Percentiles rank a stretch among this genome's conserved stretches.
These are phyloP conservation scores for Oreortyx pictus DNA, from an alignment of 2,797 vertebrate species.

Conservation along the genomic window DNA sequence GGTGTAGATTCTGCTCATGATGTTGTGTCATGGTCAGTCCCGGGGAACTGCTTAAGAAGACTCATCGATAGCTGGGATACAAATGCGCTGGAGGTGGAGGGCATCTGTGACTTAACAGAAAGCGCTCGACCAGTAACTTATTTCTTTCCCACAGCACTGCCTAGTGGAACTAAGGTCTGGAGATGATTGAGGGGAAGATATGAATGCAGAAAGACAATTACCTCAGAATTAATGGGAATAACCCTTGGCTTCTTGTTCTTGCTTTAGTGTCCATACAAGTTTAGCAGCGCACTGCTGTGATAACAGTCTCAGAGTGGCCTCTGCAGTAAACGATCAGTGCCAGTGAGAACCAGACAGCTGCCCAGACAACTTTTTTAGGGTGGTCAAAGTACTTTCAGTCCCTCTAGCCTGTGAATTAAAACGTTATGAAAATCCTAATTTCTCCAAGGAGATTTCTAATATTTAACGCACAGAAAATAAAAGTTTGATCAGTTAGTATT, in stretches of 20 bases:
- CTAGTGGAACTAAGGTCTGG: conserved; percentile 60
- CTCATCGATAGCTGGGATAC: background rate
- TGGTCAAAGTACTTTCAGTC: background rate
- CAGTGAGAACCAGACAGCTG: background rate
- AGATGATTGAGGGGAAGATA: background rate
- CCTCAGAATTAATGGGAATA: background rate
- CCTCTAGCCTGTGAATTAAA: background rate
- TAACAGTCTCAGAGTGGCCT: background rate
- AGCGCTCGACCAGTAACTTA: background rate
- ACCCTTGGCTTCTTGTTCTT: background rate
- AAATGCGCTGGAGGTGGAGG: background rate
- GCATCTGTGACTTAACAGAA: background rate
- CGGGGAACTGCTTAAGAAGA: background rate
- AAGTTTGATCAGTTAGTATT: background rate
- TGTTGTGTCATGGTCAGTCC: background rate
- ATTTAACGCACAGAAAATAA: background rate
- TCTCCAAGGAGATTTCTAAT: background rate
- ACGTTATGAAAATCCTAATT: background rate
- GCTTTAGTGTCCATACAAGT: background rate
- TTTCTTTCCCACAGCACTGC: conserved; percentile 42
- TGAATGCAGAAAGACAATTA: background rate
- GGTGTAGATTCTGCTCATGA: background rate
- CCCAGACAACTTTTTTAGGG: background rate
- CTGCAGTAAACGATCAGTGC: background rate
- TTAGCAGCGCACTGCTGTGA: background rate